A percentile compares a stretch with the other conserved stretches of the same genome.
phyloP scores from a whole-genome alignment of 2,888 invertebrate genomes.

The Coecobrya sp. region DNA sequence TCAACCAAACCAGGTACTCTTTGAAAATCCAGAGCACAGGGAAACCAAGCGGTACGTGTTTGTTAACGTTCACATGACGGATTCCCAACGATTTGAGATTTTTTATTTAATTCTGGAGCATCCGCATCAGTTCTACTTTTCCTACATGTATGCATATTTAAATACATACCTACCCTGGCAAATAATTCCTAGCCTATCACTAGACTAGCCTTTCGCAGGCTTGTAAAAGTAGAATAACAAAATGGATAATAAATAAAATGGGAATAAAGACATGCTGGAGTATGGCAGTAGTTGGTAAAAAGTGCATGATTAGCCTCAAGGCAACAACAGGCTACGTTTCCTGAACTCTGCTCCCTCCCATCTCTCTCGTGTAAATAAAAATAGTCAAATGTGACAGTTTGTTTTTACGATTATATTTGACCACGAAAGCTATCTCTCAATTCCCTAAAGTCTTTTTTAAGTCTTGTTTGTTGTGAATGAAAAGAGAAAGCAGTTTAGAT shows the following conservation, averaged over 20 bases:
- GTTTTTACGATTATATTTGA: conserved; percentile 42
- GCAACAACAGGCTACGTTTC: neutral
- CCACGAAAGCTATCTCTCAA: neutral
- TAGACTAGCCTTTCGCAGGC: too few relatives aligned
- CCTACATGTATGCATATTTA: neutral
- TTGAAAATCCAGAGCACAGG: neutral
- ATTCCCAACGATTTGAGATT: neutral
- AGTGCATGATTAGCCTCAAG: conserved; percentile 21
- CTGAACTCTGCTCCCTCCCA: neutral
- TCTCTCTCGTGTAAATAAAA: conserved; percentile 3
- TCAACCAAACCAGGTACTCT: neutral
- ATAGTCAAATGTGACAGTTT: conserved; percentile 42
- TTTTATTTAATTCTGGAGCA: neutral
- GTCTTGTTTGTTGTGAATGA: neutral
- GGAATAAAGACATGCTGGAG: neutral
- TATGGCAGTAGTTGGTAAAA: neutral
- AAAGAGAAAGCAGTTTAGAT: neutral
- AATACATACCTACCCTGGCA: neutral
- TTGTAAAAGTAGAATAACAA: too few relatives aligned
- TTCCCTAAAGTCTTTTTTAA: conserved; percentile 11
- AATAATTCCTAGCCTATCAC: too few relatives aligned
- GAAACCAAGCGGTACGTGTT: neutral
- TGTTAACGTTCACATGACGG: conserved; percentile 4
- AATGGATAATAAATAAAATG: too few relatives aligned
- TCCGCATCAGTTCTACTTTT: neutral